Conservation (phyloP, 2,113 vertebrate species). For the Sebastes schlegelii region DNA sequence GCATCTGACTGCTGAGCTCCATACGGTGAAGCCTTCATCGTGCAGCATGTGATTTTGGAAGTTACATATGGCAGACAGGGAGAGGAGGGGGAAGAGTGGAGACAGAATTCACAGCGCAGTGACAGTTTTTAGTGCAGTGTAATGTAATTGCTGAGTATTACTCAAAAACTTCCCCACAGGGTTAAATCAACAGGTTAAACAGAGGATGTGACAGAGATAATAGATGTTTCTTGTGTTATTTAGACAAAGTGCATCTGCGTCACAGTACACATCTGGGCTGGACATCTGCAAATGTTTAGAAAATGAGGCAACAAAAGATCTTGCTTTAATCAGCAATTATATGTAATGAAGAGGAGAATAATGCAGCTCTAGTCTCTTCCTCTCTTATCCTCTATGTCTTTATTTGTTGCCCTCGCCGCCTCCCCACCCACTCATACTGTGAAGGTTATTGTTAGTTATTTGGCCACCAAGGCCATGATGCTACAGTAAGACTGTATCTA, state of each 20-base stretch:
- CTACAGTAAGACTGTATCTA: slow-evolving; percentile 47
- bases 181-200: slow-evolving; percentile 73
- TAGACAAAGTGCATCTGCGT: background rate
- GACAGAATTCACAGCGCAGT: slow-evolving; percentile 4
- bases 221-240: background rate
- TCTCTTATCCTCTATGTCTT: slow-evolving; percentile 22
- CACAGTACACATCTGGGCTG: background rate
- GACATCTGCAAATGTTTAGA: background rate
- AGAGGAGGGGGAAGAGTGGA: background rate
- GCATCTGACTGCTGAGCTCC: slow-evolving; percentile 67
- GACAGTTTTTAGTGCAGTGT: background rate
- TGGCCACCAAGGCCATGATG: slow-evolving; percentile 53
- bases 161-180: slow-evolving; percentile 57
- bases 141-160: slow-evolving; percentile 41
- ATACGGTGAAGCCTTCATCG: slow-evolving; percentile 56
- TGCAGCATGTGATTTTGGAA: slow-evolving; percentile 53
- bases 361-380: background rate
- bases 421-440: slow-evolving; percentile 34
- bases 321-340: slow-evolving; percentile 19
- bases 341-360: slow-evolving; percentile 32
- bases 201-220: background rate
- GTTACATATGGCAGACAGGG: slow-evolving; percentile 31
- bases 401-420: background rate
- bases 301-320: background rate
- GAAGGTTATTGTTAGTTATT: slow-evolving; percentile 62